phyloP scores from a whole-genome alignment of 2,888 invertebrate species.

The Aporophyla nigra region DNA sequence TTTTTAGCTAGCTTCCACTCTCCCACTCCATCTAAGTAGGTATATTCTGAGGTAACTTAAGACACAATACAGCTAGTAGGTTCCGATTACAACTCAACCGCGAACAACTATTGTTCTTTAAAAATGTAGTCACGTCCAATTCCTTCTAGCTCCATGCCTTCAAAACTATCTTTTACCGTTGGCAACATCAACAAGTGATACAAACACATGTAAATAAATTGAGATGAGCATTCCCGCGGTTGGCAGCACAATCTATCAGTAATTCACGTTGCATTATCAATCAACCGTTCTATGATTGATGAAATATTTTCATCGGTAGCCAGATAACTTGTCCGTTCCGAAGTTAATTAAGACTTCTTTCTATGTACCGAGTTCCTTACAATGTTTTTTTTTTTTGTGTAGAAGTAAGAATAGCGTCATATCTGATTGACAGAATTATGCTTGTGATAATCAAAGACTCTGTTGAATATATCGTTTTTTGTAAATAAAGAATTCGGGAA shows the following conservation, averaged over 20 bases:
- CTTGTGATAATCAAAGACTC: slow-evolving; percentile 26
- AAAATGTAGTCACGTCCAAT: slow-evolving; percentile 27
- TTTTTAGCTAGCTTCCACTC: too few species aligned
- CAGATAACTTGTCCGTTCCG: slow-evolving; percentile 88
- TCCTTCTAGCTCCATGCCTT: slow-evolving; percentile 29
- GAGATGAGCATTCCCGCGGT: slow-evolving; percentile 85
- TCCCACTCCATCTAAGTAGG: too few species aligned
- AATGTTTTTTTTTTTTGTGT: slow-evolving; percentile 41
- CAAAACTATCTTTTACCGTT: slow-evolving; percentile 82
- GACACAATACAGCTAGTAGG: neutral
- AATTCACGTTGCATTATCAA: slow-evolving; percentile 90
- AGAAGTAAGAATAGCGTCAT: slow-evolving; percentile 35
- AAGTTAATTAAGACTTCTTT: slow-evolving; percentile 89
- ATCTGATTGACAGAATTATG: slow-evolving; percentile 50
- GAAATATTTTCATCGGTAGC: slow-evolving; percentile 89
- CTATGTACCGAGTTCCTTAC: slow-evolving; percentile 73
- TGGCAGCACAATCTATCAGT: slow-evolving; percentile 89
- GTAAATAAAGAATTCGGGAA: neutral
- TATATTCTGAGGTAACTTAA: neutral
- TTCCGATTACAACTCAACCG: too few species aligned
- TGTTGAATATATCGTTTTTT: slow-evolving; percentile 21
- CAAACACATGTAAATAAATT: slow-evolving; percentile 90
- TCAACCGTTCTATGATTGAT: slow-evolving; percentile 88
- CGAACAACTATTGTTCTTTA: neutral
- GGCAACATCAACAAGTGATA: slow-evolving; percentile 88